Percentiles rank a stretch among this genome's conserved stretches.
Evolutionary conservation across 23 tunicate genomes (phyloP).

Genomic region (Corella eumyota): DNA sequence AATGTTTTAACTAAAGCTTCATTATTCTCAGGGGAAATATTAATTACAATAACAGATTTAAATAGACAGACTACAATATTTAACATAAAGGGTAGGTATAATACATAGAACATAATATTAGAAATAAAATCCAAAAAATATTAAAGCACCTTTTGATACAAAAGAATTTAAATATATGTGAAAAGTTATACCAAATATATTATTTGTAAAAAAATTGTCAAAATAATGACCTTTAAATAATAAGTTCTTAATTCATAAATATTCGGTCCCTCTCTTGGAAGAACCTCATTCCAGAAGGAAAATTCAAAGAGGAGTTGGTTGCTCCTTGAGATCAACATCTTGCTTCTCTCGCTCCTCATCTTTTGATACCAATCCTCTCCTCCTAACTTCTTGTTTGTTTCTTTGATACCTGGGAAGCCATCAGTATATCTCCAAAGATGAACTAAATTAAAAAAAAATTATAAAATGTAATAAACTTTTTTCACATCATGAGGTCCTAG

Average conservation of each 20-base stretch:
- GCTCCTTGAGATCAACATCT: slow-evolving; percentile 61
- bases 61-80: neutral
- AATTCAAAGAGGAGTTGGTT: slow-evolving; percentile 90
- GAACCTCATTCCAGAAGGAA: slow-evolving; percentile 81
- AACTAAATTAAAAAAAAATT: too few species aligned
- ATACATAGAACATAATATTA: too few species aligned
- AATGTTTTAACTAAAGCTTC: too few species aligned
- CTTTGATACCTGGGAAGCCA: slow-evolving; percentile 65
- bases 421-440: slow-evolving; percentile 86
- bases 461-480: too few species aligned
- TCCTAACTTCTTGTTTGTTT: slow-evolving; percentile 48
- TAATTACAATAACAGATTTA: neutral
- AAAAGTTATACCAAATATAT: too few species aligned
- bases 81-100: too few species aligned
- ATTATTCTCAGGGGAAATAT: too few species aligned
- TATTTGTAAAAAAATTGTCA: too few species aligned
- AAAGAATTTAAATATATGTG: too few species aligned
- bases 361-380: slow-evolving; percentile 58
- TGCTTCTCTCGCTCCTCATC: slow-evolving; percentile 58
- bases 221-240: slow-evolving; percentile 44
- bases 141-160: too few species aligned
- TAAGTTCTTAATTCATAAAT: slow-evolving; percentile 87
- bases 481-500: too few species aligned
- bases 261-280: slow-evolving; percentile 70
- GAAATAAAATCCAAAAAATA: too few species aligned